Base-by-base conservation (phyloP, 2,113 vertebrate species). In the Nannobrachium achirus region DNA sequence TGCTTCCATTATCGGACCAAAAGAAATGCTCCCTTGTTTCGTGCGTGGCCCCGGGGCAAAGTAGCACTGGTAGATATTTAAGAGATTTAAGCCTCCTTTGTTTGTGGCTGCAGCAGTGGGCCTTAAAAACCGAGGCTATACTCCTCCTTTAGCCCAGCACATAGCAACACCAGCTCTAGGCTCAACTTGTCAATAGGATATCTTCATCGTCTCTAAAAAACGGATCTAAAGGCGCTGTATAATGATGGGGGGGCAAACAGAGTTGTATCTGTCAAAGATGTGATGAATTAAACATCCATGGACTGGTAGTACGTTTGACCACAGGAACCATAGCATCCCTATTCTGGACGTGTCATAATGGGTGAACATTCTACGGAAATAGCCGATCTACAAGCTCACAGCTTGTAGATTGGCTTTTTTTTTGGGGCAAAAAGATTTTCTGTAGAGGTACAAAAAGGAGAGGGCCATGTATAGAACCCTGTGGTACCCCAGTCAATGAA, bases 11-110 rank as follows among this genome's bases (percentile, higher is more conserved):
- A 76, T 83, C 72, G 60, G 68, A 67, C 50, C 68, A 74, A 76
- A n/a, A 88, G 86, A 92, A 91, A 82, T 72, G 58, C 80, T 73
- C 76, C 78, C 82, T 89, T 87, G 88, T 89, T 73, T 33, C 81
- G 69, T 73, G 2, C 50, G 55, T 67, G 75, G 81, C 84, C 84
- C 73, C 53, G 1, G 78, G 86, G 83, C 80, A 72, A 76, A 86
- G 67, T 73, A 60, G 73, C 67, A 81, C 55, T 69, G 75, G 61
- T 75, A 80, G 79, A 87, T 83, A 77, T 86, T 85, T 78, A 79
- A 76, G 66, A 82, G 77, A 90, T 84, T 80, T 80, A 84, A 83
- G 80, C 76, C 76, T 75, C 67, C 78, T 86, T 88, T 89, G 89
- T 89, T 79, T 80, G 52, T 67, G 42, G 39, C 53, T 19, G 60